Evolutionary conservation across 1,140 invertebrate species (phyloP).

Genomic region (Riptortus pedestris): DNA sequence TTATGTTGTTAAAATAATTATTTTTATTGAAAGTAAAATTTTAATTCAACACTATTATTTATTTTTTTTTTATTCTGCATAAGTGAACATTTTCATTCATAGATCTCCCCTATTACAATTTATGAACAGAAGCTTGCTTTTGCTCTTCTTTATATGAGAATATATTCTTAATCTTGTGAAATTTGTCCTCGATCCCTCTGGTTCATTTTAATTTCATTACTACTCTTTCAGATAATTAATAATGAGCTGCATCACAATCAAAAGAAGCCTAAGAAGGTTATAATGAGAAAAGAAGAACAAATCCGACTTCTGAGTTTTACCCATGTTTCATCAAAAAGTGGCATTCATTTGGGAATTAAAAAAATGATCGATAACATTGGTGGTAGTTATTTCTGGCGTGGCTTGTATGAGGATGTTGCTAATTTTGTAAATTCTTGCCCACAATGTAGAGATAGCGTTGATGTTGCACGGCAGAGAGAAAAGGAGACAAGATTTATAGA

Average conservation of each 20-base stretch:
- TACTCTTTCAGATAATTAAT: constrained; percentile 28
- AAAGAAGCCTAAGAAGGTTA: constrained; percentile 33
- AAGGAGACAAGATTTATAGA: neutral
- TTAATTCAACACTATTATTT: neutral
- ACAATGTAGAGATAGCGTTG: constrained; percentile 32
- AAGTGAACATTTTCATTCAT: neutral
- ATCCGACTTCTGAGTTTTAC: constrained; percentile 29
- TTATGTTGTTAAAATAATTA: no score
- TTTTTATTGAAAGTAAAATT: no score
- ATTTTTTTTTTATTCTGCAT: neutral
- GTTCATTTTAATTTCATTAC: neutral
- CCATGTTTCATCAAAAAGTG: constrained; percentile 32
- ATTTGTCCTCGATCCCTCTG: neutral
- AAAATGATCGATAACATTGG: constrained; percentile 35
- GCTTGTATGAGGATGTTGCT: constrained; percentile 35
- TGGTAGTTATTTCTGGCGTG: constrained; percentile 35
- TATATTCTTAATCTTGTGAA: neutral
- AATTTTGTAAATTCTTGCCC: constrained; percentile 34
- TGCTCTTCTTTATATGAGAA: neutral
- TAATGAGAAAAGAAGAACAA: constrained; percentile 32
- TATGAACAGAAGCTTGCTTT: neutral
- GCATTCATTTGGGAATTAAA: constrained; percentile 35
- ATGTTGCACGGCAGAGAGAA: neutral
- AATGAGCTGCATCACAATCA: constrained; percentile 32
- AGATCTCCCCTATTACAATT: neutral